Evolutionary conservation across 1,140 invertebrate species (phyloP), one percentile per base, ranked within the genome.

Genomic region (Melanaphis sacchari): DNA sequence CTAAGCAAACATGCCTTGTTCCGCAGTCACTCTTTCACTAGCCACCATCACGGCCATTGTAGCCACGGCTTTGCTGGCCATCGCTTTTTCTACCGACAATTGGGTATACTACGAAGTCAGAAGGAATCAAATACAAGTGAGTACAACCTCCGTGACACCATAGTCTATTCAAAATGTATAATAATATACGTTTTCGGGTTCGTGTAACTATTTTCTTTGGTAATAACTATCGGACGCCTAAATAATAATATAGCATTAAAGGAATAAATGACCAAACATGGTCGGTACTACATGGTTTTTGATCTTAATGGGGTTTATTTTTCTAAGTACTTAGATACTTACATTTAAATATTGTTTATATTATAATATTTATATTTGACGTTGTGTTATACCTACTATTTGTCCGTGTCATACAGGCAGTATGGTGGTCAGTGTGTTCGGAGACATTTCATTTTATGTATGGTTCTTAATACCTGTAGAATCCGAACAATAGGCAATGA

Each of bases 71-170:
- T 96, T 99, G 94, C 96, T 99, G 94, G 97, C 98, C 94, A 99
- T 99, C 95, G 98, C 98, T 94, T 99, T 99, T 95, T 98, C 98
- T 94, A 99, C 98, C 95, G 98, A 99, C 96, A 99, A 99, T 96
- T 99, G 98, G 98, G 96, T 98, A 94, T 98, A 98, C 95, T 97
- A 98, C 94, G 97, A 98, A 96, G 98, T 99, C 94, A 98, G 98
- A 95, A 96, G 98, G 94, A 97, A 96, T 94, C 97, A 97, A 95
- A 98, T 98, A 94, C 97, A 98, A 97, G 97, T 98, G 96, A 96
- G 95, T 89, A 54, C 5, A 9, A 46, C 26, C 11, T 41, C 38
- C 24, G 18, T 76, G 59, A 76, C 31, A n/a, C 31, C 11, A n/a
- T n/a, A n/a, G 31, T 21, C 5, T 18, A n/a, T n/a, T 76, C 31